phyloP scores from a whole-genome alignment of 2,113 vertebrate genomes.

The Gopherus evgoodei region DNA sequence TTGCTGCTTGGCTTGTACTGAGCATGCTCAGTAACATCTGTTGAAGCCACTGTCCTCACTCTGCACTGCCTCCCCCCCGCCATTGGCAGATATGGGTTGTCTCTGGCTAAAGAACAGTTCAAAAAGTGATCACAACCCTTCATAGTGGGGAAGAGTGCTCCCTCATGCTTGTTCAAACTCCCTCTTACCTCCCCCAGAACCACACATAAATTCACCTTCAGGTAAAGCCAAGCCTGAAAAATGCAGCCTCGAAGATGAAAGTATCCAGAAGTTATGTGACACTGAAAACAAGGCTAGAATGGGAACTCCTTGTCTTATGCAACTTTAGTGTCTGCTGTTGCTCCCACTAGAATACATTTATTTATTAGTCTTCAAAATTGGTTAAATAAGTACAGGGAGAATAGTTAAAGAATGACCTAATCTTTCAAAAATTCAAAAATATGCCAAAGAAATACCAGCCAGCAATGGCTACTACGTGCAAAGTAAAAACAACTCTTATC shows the following conservation, averaged over 20 bases:
- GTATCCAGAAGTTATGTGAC: neutral
- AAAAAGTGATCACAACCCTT: neutral
- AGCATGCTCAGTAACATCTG: no score
- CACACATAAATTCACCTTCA: neutral
- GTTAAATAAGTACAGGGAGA: neutral
- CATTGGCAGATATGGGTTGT: no score
- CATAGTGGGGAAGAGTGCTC: neutral
- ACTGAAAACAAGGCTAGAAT: neutral
- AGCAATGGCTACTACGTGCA: neutral
- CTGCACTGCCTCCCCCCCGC: no score
- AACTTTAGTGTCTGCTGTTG: no score
- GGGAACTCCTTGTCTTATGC: neutral
- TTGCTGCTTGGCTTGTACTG: no score
- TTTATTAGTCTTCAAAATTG: no score
- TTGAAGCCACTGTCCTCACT: no score
- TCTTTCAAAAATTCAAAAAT: neutral
- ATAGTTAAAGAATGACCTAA: neutral
- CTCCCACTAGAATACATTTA: neutral
- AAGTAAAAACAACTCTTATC: neutral
- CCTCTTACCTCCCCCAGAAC: neutral
- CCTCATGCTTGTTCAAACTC: neutral
- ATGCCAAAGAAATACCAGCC: neutral
- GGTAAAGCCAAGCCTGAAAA: neutral
- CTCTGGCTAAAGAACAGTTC: neutral
- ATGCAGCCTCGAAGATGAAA: neutral